These are phyloP conservation scores for Ferrisia virgata DNA, from an alignment of 2,888 invertebrate species.

Conservation along the genomic window DNA sequence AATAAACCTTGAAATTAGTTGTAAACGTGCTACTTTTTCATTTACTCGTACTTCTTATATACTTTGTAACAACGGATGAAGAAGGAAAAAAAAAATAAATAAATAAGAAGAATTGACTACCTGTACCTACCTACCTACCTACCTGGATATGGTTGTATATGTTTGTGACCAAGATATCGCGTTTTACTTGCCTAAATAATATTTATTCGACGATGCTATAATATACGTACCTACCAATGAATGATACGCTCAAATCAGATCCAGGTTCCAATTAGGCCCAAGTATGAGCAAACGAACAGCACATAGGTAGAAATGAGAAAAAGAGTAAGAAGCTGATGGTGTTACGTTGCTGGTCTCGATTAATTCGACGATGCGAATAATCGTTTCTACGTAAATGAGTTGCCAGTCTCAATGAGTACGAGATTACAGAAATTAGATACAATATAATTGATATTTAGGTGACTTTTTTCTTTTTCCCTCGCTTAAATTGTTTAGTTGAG, in stretches of 20 bases:
- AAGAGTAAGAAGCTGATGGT: no score
- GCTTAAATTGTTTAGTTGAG: no score
- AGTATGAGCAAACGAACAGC: neutral
- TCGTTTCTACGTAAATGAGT: neutral
- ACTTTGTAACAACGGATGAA: neutral
- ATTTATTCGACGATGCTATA: no score
- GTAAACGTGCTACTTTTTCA: constrained; percentile 1
- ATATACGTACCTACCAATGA: neutral
- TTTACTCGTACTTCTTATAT: neutral
- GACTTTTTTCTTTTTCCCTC: no score
- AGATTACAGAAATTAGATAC: neutral
- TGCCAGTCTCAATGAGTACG: neutral
- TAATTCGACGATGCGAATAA: neutral
- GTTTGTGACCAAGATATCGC: constrained; percentile 1
- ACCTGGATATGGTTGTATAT: no score
- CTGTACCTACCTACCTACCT: neutral
- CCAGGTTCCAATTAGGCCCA: neutral
- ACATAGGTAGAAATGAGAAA: no score
- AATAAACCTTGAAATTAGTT: constrained; percentile 14
- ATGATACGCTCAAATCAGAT: neutral
- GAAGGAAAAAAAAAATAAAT: neutral
- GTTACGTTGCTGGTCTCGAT: neutral
- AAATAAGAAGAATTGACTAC: neutral
- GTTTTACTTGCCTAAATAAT: neutral
- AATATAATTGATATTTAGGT: neutral